Conservation (phyloP, 2,113 vertebrate species). For the Microtus montanus region DNA sequence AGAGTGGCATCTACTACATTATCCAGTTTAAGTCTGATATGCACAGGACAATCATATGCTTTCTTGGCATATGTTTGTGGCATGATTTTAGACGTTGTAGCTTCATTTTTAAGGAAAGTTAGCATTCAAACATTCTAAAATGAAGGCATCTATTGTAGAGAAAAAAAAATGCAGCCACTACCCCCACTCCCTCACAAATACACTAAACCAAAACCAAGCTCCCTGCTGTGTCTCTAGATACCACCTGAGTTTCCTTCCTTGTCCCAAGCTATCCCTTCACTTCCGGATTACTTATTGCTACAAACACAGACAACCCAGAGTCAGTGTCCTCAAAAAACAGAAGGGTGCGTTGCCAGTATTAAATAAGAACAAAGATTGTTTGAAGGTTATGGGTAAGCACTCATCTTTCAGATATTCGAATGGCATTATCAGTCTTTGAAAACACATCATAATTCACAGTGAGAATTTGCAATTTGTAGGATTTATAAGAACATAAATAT, state of each 20-base stretch:
- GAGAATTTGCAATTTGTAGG: conserved; percentile 36
- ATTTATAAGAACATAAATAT: background rate
- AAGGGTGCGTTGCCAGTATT: background rate
- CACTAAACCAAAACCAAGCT: background rate
- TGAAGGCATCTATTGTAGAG: background rate
- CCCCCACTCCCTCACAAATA: background rate
- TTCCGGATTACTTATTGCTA: background rate
- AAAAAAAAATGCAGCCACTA: background rate
- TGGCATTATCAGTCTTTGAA: background rate
- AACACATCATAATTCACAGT: conserved; percentile 47
- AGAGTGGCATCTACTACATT: background rate
- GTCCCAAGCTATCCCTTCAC: background rate
- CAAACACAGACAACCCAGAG: conserved; percentile 1
- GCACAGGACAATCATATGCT: background rate
- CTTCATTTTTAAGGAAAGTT: conserved; percentile 8
- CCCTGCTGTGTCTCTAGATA: background rate
- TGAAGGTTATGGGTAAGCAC: conserved; percentile 31
- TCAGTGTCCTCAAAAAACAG: background rate
- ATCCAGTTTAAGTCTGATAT: background rate
- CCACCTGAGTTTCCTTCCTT: background rate
- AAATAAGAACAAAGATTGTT: background rate
- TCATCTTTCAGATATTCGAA: background rate
- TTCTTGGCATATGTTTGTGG: background rate
- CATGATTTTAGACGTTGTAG: background rate
- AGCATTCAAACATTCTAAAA: conserved; percentile 1